Conservation (phyloP, 2,797 vertebrate genomes). For the Scleropages formosus region DNA sequence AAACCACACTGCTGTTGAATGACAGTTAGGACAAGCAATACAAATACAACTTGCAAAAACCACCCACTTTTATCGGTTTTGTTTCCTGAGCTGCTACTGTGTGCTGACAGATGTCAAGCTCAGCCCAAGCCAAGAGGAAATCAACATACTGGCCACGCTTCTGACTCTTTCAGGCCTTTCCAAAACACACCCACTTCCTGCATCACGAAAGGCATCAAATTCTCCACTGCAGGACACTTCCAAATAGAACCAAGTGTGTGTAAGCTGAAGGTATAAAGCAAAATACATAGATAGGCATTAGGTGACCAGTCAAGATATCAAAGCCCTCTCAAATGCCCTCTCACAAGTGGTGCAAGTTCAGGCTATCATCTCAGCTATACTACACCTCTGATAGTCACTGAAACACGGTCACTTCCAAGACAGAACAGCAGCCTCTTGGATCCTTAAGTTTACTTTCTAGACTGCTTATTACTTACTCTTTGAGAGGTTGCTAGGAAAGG, state of each 20-base stretch:
- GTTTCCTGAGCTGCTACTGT: neutral
- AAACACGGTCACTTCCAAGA: too few relatives aligned
- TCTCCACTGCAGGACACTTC: neutral
- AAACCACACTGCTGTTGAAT: neutral
- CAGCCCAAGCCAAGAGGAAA: neutral
- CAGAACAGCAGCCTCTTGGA: too few relatives aligned
- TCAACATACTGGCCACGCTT: neutral
- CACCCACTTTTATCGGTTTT: neutral
- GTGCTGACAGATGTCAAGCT: neutral
- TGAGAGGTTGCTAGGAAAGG: too few relatives aligned
- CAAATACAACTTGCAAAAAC: neutral
- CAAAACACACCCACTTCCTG: neutral
- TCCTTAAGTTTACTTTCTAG: too few relatives aligned
- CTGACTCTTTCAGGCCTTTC: neutral
- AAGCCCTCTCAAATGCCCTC: too few relatives aligned
- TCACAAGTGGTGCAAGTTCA: too few relatives aligned
- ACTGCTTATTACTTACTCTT: too few relatives aligned
- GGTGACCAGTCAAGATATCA: too few relatives aligned
- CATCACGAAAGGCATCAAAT: neutral
- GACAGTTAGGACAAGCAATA: neutral
- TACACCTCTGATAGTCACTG: too few relatives aligned
- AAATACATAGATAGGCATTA: neutral
- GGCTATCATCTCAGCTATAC: too few relatives aligned
- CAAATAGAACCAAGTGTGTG: neutral
- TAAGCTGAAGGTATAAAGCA: neutral